These are phyloP conservation scores for Himantopus leucocephalus DNA, from an alignment of 2,113 vertebrate species.

Conservation along the genomic window DNA sequence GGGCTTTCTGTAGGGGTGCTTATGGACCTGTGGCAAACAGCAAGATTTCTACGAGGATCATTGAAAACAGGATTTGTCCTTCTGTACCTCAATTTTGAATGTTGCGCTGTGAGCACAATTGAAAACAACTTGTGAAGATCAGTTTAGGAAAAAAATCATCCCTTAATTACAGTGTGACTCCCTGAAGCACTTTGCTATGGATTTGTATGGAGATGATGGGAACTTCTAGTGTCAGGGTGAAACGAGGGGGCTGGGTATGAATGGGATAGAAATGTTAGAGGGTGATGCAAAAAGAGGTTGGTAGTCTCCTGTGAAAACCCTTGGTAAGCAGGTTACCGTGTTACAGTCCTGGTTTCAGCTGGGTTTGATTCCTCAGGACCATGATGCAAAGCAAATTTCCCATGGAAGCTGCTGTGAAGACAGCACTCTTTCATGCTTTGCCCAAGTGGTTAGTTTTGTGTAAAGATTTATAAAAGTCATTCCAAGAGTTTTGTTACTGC, in stretches of 20 bases:
- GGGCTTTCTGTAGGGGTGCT: not conserved
- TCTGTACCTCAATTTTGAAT: not conserved
- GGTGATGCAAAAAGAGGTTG: not conserved
- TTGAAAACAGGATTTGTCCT: not conserved
- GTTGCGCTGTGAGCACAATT: not conserved
- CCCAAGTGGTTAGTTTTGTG: not conserved
- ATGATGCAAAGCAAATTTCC: not conserved
- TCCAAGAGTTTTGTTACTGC: not conserved
- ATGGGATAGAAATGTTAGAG: not conserved
- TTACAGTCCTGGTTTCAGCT: not conserved
- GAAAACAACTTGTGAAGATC: not conserved
- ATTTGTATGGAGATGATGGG: not conserved
- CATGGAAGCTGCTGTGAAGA: not conserved
- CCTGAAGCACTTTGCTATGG: not conserved
- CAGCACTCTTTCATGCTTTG: not conserved
- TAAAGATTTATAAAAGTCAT: not conserved
- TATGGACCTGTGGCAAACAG: not conserved
- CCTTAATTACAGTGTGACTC: not conserved
- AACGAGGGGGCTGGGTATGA: not conserved
- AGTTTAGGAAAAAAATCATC: not conserved
- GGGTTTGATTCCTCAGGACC: not conserved
- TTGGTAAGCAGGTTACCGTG: not conserved
- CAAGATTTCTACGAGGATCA: not conserved
- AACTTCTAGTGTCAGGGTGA: not conserved
- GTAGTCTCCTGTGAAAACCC: not conserved